Conservation (phyloP, 2,888 invertebrate genomes). For the Nomada goodeniana region DNA sequence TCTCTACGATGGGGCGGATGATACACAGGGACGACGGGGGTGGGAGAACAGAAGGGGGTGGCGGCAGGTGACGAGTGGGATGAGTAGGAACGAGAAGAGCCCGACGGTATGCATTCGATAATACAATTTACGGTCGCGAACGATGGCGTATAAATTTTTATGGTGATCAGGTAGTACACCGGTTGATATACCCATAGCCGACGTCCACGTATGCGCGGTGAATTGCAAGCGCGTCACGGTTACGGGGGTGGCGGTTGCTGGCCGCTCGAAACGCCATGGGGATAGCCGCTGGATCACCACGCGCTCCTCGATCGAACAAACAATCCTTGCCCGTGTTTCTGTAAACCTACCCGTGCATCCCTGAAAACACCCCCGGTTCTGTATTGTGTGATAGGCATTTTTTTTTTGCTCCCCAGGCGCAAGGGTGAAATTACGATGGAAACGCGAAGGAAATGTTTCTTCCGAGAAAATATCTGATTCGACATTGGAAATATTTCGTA, state of each 20-base stretch:
- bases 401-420: too few species aligned
- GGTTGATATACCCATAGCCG: constrained; percentile 74
- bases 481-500: too few species aligned
- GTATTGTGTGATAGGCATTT: too few species aligned
- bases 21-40: neutral
- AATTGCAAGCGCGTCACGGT: constrained; percentile 67
- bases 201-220: constrained; percentile 72
- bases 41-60: constrained; percentile 6
- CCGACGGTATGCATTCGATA: constrained; percentile 77
- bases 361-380: too few species aligned
- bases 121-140: constrained; percentile 82
- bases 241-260: constrained; percentile 55
- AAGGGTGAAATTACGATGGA: too few species aligned
- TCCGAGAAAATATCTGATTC: too few species aligned
- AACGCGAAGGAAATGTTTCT: too few species aligned
- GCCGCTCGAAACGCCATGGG: constrained; percentile 15
- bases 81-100: constrained; percentile 50
- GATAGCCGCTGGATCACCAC: constrained; percentile 44
- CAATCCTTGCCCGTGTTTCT: constrained; percentile 40
- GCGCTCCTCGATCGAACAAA: constrained; percentile 76
- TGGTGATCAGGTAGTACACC: constrained; percentile 82
- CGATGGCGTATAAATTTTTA: constrained; percentile 83
- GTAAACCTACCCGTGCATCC: too few species aligned
- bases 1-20: constrained; percentile 12
- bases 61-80: constrained; percentile 20